phyloP scores from a whole-genome alignment of 2,113 vertebrate genomes.

The Tachysurus fulvidraco region DNA sequence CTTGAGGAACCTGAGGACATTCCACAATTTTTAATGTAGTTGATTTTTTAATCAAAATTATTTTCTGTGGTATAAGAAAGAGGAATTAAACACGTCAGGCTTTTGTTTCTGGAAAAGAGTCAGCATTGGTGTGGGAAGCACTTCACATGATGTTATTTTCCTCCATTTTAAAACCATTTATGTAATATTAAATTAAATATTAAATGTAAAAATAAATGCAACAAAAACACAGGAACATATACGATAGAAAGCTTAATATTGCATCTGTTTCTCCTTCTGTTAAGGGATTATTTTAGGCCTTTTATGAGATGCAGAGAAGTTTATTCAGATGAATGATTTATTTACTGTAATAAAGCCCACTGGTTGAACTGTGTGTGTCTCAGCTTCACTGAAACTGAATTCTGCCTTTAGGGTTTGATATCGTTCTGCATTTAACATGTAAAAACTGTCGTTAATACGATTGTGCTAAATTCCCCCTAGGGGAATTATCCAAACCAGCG shows the following conservation, averaged over 20 bases:
- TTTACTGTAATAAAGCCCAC: neutral
- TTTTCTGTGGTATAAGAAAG: too few relatives aligned
- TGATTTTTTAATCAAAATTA: too few relatives aligned
- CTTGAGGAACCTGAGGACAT: neutral
- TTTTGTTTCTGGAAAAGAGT: too few relatives aligned
- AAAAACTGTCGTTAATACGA: neutral
- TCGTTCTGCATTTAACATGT: neutral
- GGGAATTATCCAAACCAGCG: neutral
- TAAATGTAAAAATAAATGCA: too few relatives aligned
- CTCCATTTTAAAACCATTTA: neutral
- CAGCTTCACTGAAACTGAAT: neutral
- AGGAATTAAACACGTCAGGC: too few relatives aligned
- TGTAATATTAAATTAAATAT: too few relatives aligned
- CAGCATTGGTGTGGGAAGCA: too few relatives aligned
- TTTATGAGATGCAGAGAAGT: neutral
- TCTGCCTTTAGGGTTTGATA: neutral
- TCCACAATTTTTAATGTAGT: too few relatives aligned
- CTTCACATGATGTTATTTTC: neutral
- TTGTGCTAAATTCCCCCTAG: neutral
- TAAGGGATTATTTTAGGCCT: neutral
- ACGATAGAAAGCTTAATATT: too few relatives aligned
- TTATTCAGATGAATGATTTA: neutral
- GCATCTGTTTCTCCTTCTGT: too few relatives aligned
- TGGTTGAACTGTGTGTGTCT: neutral
- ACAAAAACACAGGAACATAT: too few relatives aligned